These are phyloP conservation scores for Lochmaea crataegi DNA, from an alignment of 2,888 invertebrate species.

Conservation along the genomic window DNA sequence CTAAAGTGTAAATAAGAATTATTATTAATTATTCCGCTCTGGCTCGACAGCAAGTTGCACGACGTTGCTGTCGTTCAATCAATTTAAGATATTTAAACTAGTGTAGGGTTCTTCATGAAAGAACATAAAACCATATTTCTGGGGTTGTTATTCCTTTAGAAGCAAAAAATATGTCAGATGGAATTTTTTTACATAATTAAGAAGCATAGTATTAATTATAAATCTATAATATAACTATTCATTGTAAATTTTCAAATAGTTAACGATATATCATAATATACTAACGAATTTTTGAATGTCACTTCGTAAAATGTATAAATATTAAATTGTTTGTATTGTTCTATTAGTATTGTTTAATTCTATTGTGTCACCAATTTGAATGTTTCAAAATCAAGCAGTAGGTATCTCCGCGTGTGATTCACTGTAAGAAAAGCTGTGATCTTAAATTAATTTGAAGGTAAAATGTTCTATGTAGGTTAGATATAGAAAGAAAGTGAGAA, in stretches of 20 bases:
- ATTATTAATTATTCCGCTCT: not conserved
- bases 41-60: not conserved
- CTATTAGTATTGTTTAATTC: constrained; percentile 28
- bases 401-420: constrained; percentile 44
- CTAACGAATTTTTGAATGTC: not conserved
- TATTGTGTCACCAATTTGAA: constrained; percentile 35
- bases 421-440: constrained; percentile 46
- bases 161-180: not conserved
- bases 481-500: constrained; percentile 41
- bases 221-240: not conserved
- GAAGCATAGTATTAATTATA: not conserved
- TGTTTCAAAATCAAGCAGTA: constrained; percentile 40
- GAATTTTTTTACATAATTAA: not conserved
- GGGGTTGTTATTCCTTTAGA: not conserved
- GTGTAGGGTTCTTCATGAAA: not conserved
- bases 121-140: not conserved
- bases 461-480: constrained; percentile 45
- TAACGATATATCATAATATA: constrained; percentile 1
- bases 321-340: constrained; percentile 9
- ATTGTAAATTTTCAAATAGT: not conserved
- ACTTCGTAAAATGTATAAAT: not conserved
- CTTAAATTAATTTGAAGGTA: constrained; percentile 47
- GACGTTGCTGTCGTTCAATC: not conserved
- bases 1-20: constrained; percentile 3
- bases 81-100: not conserved